Percentiles rank a stretch among this genome's conserved stretches.
phyloP scores from a whole-genome alignment of 2,797 vertebrate species.

The Acrossocheilus fasciatus region DNA sequence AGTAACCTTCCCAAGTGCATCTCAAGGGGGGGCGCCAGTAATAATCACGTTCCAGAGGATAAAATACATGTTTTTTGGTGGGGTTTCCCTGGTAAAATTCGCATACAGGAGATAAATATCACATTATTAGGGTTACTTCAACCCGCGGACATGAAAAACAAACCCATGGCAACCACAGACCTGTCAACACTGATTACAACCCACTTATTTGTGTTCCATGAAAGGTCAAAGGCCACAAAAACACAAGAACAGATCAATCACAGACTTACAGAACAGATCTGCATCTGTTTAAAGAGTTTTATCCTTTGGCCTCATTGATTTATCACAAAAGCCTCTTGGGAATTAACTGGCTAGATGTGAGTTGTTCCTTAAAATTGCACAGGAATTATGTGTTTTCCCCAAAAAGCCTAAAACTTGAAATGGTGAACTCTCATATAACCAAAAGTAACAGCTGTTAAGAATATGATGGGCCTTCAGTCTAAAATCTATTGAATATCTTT shows the following conservation, averaged over 20 bases:
- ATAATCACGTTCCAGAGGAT: too few species aligned
- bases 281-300: background rate
- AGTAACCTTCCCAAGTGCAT: too few species aligned
- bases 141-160: background rate
- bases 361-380: background rate
- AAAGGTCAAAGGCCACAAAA: background rate
- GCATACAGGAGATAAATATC: background rate
- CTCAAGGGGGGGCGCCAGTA: too few species aligned
- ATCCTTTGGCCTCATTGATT: slow-evolving; percentile 17
- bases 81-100: background rate
- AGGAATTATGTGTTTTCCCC: background rate
- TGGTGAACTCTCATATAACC: background rate
- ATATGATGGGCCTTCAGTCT: background rate
- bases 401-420: background rate
- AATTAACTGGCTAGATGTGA: background rate
- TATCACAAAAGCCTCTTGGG: slow-evolving; percentile 5
- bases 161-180: too few species aligned
- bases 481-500: background rate
- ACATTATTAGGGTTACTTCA: too few species aligned
- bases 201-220: background rate
- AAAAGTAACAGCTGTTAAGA: background rate
- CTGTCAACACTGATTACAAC: background rate
- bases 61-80: too few species aligned
- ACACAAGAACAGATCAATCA: background rate
- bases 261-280: too few species aligned